Conservation (phyloP, 2,113 vertebrate genomes). For the Tetraodon nigroviridis region DNA sequence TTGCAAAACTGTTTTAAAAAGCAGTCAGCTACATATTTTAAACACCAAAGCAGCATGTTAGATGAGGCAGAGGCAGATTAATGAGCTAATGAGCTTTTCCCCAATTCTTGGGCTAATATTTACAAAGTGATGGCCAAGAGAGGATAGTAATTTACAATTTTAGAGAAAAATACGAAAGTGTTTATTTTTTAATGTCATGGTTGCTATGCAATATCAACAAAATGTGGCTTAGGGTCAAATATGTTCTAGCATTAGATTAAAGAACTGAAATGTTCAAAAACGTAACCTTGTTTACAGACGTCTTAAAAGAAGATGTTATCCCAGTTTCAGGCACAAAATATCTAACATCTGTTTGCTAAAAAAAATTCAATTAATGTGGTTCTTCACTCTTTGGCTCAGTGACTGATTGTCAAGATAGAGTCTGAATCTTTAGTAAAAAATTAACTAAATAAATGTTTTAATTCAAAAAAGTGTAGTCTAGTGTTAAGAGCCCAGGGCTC, state of each 20-base stretch:
- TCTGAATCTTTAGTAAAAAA: constrained; percentile 22
- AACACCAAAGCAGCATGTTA: constrained; percentile 25
- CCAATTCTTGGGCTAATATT: constrained; percentile 36
- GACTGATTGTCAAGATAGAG: constrained; percentile 37
- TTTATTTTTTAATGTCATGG: constrained; percentile 26
- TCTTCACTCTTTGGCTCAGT: constrained; percentile 33
- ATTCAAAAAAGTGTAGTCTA: too few species aligned
- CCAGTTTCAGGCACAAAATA: constrained; percentile 37
- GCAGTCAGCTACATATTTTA: constrained; percentile 18
- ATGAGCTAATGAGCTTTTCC: constrained; percentile 29
- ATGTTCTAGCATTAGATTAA: constrained; percentile 37
- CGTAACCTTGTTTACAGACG: constrained; percentile 31
- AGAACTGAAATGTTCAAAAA: constrained; percentile 12
- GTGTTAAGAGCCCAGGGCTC: not conserved
- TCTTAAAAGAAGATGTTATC: constrained; percentile 46
- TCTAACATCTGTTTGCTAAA: constrained; percentile 42
- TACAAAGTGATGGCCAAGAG: constrained; percentile 41
- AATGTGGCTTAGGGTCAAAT: constrained; percentile 21
- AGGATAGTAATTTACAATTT: constrained; percentile 41
- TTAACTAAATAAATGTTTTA: constrained; percentile 8
- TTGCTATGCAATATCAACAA: constrained; percentile 29
- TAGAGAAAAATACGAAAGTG: constrained; percentile 33
- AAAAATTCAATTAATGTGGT: constrained; percentile 57
- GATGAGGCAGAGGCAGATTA: constrained; percentile 33
- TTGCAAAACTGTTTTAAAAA: constrained; percentile 28